Evolutionary conservation across 92 coral and sea anemone species (phyloP), one percentile per base, ranked within the genome.

Genomic region (Epizoanthus illoricatus): DNA sequence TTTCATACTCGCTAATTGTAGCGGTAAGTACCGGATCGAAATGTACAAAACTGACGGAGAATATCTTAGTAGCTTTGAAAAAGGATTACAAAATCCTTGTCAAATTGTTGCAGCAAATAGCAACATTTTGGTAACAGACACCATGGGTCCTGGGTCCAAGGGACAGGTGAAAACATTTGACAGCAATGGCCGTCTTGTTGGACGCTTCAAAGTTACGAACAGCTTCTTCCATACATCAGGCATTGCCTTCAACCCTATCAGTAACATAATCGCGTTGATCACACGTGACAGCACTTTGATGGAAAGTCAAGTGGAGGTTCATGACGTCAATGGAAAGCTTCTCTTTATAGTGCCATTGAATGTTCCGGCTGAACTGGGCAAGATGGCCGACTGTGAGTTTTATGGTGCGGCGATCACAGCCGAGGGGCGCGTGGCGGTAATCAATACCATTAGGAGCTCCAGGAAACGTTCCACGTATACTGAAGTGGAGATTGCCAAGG

Each of bases 391-490:
- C 36, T 78, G 69, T 16, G 59, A 62, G 70, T 78, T 62, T 43
- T 42, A 41, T 70, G 82, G 82, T 13, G 82, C 82, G 7, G 60
- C 82, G 20, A 43, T 78, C 24, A 78, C 82, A 13, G 64, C 82
- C 3, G 82, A 78, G n/a, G 82, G 82, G 21, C 71, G 82, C 47
- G 82, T 78, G 58, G 72, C 82, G 33, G 70, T 78, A 16, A 36
- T 78, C 54, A 64, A 66, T 41, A 78, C 56, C 4, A 78, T 40
- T 3, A 20, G 28, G 42, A 56, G 65, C 17, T 20, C 71, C 19
- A 78, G 40, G 4, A 17, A 54, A 12, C 3, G 17, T 8, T 7
- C 12, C 6, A 45, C 12, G n/a, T 69, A 62, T 0, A 62, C 19
- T 41, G 58, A 76, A 41, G 69, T 5, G 4, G 70, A 76, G 40